These are phyloP conservation scores for Eustalomyia histrio DNA, from an alignment of 2,888 invertebrate species.

Conservation along the genomic window DNA sequence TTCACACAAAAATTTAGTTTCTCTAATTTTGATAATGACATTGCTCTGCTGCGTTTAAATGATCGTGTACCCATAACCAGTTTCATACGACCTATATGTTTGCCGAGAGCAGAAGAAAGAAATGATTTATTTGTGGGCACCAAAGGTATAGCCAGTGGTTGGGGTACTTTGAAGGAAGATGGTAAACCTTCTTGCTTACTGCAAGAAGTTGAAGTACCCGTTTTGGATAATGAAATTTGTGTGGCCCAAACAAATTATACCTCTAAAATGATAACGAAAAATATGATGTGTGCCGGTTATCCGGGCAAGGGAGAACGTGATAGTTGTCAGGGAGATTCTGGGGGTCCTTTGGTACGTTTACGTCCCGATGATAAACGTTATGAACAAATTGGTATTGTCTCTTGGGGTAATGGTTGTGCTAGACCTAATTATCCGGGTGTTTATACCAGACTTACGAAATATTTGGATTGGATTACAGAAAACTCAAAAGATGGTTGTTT, in stretches of 20 bases:
- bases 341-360: constrained; percentile 86
- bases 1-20: constrained; percentile 90
- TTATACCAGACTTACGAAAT: constrained; percentile 90
- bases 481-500: constrained; percentile 91
- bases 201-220: constrained; percentile 89
- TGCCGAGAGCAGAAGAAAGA: constrained; percentile 85
- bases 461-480: constrained; percentile 89
- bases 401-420: constrained; percentile 95
- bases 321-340: constrained; percentile 79
- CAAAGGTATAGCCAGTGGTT: constrained; percentile 89
- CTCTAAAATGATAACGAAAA: constrained; percentile 90
- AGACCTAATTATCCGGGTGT: constrained; percentile 91
- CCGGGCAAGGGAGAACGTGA: constrained; percentile 75
- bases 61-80: constrained; percentile 89
- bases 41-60: constrained; percentile 89
- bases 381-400: constrained; percentile 92
- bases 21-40: constrained; percentile 92
- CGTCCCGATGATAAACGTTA: constrained; percentile 87
- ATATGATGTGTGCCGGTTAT: constrained; percentile 83
- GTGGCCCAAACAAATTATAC: constrained; percentile 88
- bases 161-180: constrained; percentile 93
- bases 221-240: constrained; percentile 84
- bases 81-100: constrained; percentile 89
- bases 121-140: constrained; percentile 86
- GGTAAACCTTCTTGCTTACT: constrained; percentile 91